These are phyloP conservation scores for Acanthiza pusilla DNA, from an alignment of 2,797 vertebrate genomes.

Conservation along the genomic window DNA sequence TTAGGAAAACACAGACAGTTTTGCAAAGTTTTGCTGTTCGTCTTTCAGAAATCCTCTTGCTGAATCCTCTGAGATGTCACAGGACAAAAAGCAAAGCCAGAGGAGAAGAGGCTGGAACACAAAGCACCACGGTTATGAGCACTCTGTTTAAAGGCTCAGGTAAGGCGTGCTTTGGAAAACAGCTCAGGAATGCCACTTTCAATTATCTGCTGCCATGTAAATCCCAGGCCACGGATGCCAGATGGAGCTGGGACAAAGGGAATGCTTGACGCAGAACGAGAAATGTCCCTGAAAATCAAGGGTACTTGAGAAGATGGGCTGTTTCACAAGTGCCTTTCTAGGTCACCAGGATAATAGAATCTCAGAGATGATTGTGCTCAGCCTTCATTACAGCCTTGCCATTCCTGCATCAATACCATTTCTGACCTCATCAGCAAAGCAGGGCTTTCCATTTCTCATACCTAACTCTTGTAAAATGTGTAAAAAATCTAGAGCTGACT, in stretches of 20 bases:
- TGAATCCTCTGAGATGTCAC: not conserved
- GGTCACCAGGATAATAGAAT: not conserved
- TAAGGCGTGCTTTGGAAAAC: not conserved
- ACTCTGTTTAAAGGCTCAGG: not conserved
- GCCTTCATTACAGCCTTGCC: not conserved
- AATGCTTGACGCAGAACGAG: not conserved
- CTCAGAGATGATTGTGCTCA: not conserved
- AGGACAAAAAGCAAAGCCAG: not conserved
- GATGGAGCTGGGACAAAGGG: not conserved
- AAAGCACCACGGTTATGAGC: not conserved
- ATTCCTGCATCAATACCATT: not conserved
- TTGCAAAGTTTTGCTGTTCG: not conserved
- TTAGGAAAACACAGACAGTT: not conserved
- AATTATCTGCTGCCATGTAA: slow-evolving; percentile 2
- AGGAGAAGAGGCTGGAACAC: not conserved
- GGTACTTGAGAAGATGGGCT: not conserved
- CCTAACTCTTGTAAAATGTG: not conserved
- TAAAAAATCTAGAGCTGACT: not conserved
- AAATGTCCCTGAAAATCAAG: not conserved
- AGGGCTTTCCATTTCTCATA: not conserved
- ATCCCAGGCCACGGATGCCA: not conserved
- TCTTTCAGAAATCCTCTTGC: not conserved
- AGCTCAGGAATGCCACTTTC: not conserved
- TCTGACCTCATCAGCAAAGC: not conserved
- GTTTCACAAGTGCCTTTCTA: not conserved